A percentile compares a stretch with the other conserved stretches of the same genome.
phyloP scores from a whole-genome alignment of 2,888 invertebrate genomes.

The Arge pagana region DNA sequence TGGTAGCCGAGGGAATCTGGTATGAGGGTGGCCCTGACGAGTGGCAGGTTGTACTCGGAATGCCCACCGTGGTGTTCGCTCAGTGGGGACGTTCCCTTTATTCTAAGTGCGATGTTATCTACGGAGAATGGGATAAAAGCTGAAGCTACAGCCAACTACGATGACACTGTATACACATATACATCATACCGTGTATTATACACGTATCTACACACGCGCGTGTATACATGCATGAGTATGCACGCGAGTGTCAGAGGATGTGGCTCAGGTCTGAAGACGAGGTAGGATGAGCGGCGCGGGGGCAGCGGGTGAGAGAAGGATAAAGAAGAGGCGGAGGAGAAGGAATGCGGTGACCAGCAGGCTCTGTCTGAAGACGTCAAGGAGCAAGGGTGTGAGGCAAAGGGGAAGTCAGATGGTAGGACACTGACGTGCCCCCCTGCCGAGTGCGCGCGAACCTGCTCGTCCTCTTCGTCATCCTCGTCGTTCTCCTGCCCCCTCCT shows the following conservation, averaged over 20 bases:
- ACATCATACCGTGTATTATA: too few relatives aligned
- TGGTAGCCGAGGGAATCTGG: conserved; percentile 23
- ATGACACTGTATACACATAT: conserved; percentile 45
- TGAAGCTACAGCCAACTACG: conserved; percentile 50
- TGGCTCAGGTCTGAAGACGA: conserved; percentile 24
- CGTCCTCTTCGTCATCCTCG: conserved; percentile 17
- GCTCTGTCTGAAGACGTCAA: conserved; percentile 31
- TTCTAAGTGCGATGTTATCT: conserved; percentile 48
- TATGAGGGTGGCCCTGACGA: conserved; percentile 56
- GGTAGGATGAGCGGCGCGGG: conserved; percentile 25
- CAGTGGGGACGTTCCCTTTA: conserved; percentile 51
- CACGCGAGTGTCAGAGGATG: conserved; percentile 28
- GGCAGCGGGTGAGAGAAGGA: conserved; percentile 1
- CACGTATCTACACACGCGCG: too few relatives aligned
- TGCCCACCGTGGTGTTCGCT: conserved; percentile 54
- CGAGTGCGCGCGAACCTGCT: conserved; percentile 37
- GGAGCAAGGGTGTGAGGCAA: conserved; percentile 26
- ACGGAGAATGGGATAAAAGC: conserved; percentile 52
- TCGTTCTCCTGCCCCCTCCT: conserved; percentile 6
- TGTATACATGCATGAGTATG: too few relatives aligned
- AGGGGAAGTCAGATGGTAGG: conserved; percentile 34
- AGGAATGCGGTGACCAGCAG: conserved; percentile 55
- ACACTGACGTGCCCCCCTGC: conserved; percentile 55
- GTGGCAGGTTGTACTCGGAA: conserved; percentile 56
- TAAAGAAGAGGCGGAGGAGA: conserved; percentile 24